Evolutionary conservation across 2,888 invertebrate species (phyloP), one percentile per base, ranked within the genome.

Genomic region (Oxyscelio sp.): DNA sequence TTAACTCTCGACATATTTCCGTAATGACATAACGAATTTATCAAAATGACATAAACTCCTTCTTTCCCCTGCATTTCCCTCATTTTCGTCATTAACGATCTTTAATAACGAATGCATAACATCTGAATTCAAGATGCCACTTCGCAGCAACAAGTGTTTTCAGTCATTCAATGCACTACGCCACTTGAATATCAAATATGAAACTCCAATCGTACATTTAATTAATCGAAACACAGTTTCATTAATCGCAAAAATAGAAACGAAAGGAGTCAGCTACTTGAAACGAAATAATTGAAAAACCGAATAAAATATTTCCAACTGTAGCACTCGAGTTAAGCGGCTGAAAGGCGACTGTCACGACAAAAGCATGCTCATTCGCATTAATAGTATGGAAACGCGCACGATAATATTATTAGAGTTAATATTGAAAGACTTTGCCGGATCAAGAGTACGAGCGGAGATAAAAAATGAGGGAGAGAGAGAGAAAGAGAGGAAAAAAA

Each of bases 361-460:
- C 74, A 61, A 73, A 34, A 68, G 80, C 80, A 68, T 54, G 74
- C 45, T 81, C 68, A 61, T 81, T 34, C 80, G 45, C 59, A 27
- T 81, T 81, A 81, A 81, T 80, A 74, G 38, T 61, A 68, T 74
- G 80, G 21, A 81, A 79, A 65, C 34, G 58, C 71, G 65, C 73
- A 58, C 63, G 79, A 80, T 61, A 75, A 82, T 71, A 58, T 82
- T 75, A 82, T 75, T 73, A 70, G 63, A 75, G 63, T 82, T 82
- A 63, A 71, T 82, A 75, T 65, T 75, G 65, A 70, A n/a, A n/a
- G n/a, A 77, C 27, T 74, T 68, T 61, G 38, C 61, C 65, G 48
- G 68, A 81, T 81, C 81, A 66, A 70, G 63, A 24, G 75, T 59
- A 48, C 45, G 40, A 3, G 24, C 15, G 45, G 15, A 24, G 34